These are phyloP conservation scores for Leuctra nigra DNA, from an alignment of 2,888 invertebrate species.

Conservation along the genomic window DNA sequence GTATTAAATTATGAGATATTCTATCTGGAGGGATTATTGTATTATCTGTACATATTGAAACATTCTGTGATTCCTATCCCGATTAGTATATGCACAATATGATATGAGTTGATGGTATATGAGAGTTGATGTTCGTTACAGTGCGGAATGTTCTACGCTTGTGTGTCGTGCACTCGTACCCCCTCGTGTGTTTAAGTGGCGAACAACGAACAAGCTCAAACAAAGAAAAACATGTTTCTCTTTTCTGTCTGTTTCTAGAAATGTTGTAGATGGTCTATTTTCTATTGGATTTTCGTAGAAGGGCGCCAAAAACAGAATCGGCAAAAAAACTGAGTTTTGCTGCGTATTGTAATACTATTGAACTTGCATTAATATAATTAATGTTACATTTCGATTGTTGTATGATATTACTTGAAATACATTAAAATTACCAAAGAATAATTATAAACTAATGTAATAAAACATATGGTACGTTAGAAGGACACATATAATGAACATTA, in stretches of 20 bases:
- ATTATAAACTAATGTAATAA: too few relatives aligned
- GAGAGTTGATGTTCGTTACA: too few relatives aligned
- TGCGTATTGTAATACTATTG: slow-evolving; percentile 20
- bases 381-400: slow-evolving; percentile 23
- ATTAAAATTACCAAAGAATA: slow-evolving; percentile 26
- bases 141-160: too few relatives aligned
- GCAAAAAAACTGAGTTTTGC: not conserved
- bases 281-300: slow-evolving; percentile 24
- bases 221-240: slow-evolving; percentile 18
- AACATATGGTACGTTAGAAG: too few relatives aligned
- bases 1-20: not conserved
- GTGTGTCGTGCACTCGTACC: slow-evolving; percentile 9
- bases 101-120: too few relatives aligned
- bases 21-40: too few relatives aligned
- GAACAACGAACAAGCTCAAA: slow-evolving; percentile 13
- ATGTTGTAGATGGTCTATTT: slow-evolving; percentile 27
- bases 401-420: slow-evolving; percentile 21
- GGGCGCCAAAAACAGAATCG: slow-evolving; percentile 4
- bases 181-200: too few relatives aligned
- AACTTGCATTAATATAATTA: slow-evolving; percentile 25
- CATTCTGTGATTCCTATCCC: not conserved
- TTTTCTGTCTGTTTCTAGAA: slow-evolving; percentile 26
- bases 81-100: too few relatives aligned
- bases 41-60: not conserved
- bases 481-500: too few relatives aligned